Conservation (phyloP, 2,888 invertebrate species). For the Rugalucina vietnamica region DNA sequence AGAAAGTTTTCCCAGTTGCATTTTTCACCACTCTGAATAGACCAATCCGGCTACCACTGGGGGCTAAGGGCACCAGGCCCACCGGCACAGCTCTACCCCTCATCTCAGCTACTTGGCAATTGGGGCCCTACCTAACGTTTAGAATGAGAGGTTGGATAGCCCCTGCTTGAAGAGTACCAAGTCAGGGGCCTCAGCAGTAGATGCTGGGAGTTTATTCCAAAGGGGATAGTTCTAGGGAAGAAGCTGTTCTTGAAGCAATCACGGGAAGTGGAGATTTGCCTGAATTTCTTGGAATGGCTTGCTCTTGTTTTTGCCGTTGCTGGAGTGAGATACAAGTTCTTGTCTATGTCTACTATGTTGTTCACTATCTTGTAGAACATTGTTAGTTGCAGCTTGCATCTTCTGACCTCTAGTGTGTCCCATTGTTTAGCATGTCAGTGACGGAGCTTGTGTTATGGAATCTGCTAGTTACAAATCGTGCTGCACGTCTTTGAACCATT, state of each 20-base stretch:
- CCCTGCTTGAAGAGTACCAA: background rate
- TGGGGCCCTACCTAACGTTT: background rate
- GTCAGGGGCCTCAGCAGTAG: background rate
- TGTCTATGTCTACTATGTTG: background rate
- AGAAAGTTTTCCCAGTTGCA: too few relatives aligned
- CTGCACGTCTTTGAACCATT: constrained; percentile 19
- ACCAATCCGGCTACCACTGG: too few relatives aligned
- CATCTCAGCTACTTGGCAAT: background rate
- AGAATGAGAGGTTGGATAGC: background rate
- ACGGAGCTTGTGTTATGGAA: constrained; percentile 31
- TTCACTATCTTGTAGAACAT: background rate
- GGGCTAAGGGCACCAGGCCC: too few relatives aligned
- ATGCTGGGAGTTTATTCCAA: background rate
- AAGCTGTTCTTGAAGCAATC: background rate
- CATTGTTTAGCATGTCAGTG: background rate
- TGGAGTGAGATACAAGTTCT: background rate
- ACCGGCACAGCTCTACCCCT: too few relatives aligned
- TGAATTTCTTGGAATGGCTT: background rate
- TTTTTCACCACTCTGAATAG: too few relatives aligned
- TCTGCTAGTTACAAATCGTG: constrained; percentile 9
- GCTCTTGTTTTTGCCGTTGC: background rate
- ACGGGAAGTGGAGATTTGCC: too few relatives aligned
- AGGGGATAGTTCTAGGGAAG: background rate
- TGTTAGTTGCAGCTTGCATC: background rate
- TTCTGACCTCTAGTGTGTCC: background rate